A percentile compares a stretch with the other conserved stretches of the same genome.
Evolutionary conservation across 2,113 vertebrate species (phyloP).

Genomic region (Ranitomeya imitator): DNA sequence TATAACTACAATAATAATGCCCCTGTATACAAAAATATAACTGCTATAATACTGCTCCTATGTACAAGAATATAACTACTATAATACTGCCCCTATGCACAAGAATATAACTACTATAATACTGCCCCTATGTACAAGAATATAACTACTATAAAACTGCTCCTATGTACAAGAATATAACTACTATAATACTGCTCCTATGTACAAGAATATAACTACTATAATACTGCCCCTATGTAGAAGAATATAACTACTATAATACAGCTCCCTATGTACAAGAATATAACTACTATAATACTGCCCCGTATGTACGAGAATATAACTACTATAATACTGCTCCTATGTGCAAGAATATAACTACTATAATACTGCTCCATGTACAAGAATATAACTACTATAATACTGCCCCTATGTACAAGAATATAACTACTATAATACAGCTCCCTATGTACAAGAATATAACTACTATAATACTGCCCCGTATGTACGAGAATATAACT

Average conservation of each 20-base stretch:
- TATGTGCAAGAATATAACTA: too few species aligned
- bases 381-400: too few species aligned
- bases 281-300: constrained; percentile 11
- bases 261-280: not conserved
- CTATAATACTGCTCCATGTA: constrained; percentile 1
- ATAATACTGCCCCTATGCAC: too few species aligned
- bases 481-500: too few species aligned
- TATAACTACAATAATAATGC: too few species aligned
- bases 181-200: not conserved
- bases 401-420: not conserved
- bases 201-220: not conserved
- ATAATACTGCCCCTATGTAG: not conserved
- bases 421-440: constrained; percentile 6
- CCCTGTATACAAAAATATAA: too few species aligned
- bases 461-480: not conserved
- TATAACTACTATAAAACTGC: not conserved
- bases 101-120: too few species aligned
- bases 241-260: constrained; percentile 15
- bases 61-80: too few species aligned
- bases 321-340: constrained; percentile 1
- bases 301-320: not conserved
- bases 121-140: too few species aligned
- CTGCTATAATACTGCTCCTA: too few species aligned
- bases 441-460: too few species aligned
- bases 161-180: not conserved